Base-by-base conservation (phyloP, 2,113 vertebrate genomes). In the Mirza zaza region DNA sequence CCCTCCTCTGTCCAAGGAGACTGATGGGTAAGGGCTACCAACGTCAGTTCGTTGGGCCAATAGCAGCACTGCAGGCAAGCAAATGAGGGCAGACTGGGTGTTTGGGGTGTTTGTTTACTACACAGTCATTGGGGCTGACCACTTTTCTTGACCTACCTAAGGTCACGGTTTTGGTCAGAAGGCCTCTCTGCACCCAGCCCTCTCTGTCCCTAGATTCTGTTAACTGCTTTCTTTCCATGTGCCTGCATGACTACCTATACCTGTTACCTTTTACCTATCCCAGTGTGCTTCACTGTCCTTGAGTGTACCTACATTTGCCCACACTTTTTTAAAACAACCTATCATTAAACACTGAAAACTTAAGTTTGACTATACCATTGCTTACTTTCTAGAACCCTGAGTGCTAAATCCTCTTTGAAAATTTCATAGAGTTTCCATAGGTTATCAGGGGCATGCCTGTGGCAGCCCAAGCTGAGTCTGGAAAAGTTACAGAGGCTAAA, bases 121-220 rank as follows among this genome's bases (percentile, higher is more conserved):
- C 15, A 15, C 1, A 15, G 55, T 90, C 67, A 25, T 25, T 8
- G 34, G 36, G 23, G 25, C 27, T 67, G 42, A 45, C 42, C 17
- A 4, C 34, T 27, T 50, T 6, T 48, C 27, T 45, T 13, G 5
- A 70, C 34, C 55, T 59, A 3, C 18, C 45, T 71, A 27, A 48
- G 42, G 13, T 55, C 59, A 27, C 6, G 71, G 21, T 75, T 94
- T 63, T 52, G 63, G 61, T 61, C 20, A 10, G 36, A 42, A 79
- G 27, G 3, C 36, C 25, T 48, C 11, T 81, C 8, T 59, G 18
- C 32, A 32, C 0, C 7, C 2, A 3, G 1, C 2, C 21, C 12
- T n/a, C 11, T 81, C 32, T 57, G 52, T 82, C 36, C 48, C 27
- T 36, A 10, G 2, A 2, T 48, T 85, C 45, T 80, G 34, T 29